These are phyloP conservation scores for Muntiacus reevesi DNA, from an alignment of 2,113 vertebrate genomes.

Conservation along the genomic window DNA sequence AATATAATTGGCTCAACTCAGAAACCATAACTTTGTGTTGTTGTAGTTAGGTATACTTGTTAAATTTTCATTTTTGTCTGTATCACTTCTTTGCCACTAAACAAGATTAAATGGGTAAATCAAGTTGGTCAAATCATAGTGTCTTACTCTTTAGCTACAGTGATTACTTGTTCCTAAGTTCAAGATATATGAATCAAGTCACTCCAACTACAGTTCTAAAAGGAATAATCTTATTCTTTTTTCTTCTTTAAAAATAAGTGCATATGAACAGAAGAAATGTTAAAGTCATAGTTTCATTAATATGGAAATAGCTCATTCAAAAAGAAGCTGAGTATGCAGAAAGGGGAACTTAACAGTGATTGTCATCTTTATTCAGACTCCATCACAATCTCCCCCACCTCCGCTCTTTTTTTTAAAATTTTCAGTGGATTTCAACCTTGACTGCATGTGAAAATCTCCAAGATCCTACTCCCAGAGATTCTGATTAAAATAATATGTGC, in stretches of 20 bases:
- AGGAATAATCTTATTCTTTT: background rate
- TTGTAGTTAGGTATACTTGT: background rate
- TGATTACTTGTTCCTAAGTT: background rate
- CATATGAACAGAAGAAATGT: background rate
- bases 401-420: background rate
- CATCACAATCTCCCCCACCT: rapidly evolving
- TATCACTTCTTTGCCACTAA: background rate
- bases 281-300: background rate
- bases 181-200: background rate
- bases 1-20: background rate
- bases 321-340: background rate
- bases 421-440: background rate
- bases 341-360: background rate
- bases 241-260: background rate
- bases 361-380: background rate
- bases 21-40: background rate
- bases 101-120: background rate
- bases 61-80: background rate
- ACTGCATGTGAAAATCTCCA: background rate
- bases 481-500: background rate
- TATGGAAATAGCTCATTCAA: background rate
- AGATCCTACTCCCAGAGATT: background rate
- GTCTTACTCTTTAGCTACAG: background rate
- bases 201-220: background rate
- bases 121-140: background rate